phyloP scores from a whole-genome alignment of 2,797 vertebrate genomes.

The Pelobates cultripes region DNA sequence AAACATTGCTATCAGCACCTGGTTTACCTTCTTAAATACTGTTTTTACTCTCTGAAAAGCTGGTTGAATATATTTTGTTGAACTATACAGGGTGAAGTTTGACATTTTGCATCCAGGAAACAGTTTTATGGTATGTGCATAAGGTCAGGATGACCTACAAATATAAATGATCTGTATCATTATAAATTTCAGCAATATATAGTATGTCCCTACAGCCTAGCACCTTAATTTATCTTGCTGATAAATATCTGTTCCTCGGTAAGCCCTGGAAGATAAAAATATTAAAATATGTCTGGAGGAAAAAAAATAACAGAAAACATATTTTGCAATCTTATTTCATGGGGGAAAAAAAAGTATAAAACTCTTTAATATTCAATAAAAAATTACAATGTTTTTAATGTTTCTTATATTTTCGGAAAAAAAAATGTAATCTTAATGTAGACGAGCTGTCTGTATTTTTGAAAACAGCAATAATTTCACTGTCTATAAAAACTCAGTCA shows the following conservation, averaged over 20 bases:
- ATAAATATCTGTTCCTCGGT: background rate
- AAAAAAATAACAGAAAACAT: background rate
- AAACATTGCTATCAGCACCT: too few species aligned
- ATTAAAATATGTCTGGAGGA: background rate
- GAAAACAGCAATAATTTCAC: slow-evolving; percentile 16
- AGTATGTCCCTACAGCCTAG: background rate
- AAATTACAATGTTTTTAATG: slow-evolving; percentile 1
- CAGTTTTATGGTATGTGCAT: background rate
- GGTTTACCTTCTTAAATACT: too few species aligned
- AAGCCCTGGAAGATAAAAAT: background rate
- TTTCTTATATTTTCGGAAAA: slow-evolving; percentile 18
- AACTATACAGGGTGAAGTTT: too few species aligned
- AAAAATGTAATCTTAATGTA: slow-evolving; percentile 19
- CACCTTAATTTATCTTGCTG: background rate
- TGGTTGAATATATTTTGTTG: too few species aligned
- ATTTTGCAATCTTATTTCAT: slow-evolving; percentile 16
- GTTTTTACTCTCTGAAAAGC: too few species aligned
- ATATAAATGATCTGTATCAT: background rate
- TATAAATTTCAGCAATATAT: background rate
- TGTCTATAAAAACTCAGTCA: slow-evolving; percentile 4
- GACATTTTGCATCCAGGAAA: too few species aligned
- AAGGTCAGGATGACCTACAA: background rate
- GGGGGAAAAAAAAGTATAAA: background rate
- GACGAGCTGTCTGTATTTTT: slow-evolving; percentile 20
- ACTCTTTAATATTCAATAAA: background rate